Percentiles rank a stretch among this genome's conserved stretches.
phyloP scores from a whole-genome alignment of 2,797 vertebrate species.

The Darevskia mixta region DNA sequence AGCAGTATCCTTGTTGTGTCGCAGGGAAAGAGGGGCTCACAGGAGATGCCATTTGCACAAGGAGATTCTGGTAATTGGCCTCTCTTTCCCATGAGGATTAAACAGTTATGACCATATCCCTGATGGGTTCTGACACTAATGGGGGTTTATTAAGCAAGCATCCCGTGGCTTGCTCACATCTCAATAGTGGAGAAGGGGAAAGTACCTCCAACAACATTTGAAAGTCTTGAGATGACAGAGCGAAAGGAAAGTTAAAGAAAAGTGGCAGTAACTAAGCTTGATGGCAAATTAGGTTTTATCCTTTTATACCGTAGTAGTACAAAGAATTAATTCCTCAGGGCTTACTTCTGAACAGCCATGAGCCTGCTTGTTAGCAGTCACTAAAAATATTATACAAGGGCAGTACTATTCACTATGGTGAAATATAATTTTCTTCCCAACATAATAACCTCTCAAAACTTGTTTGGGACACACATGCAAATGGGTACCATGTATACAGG shows the following conservation, averaged over 20 bases:
- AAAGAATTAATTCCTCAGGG: not conserved
- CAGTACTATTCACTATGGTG: not conserved
- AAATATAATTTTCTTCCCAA: no score
- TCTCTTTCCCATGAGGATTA: constrained; percentile 6
- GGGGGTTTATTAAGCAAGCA: not conserved
- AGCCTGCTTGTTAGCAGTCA: not conserved
- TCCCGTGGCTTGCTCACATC: not conserved
- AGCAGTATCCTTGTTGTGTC: not conserved
- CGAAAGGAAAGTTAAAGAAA: not conserved
- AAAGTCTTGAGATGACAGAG: not conserved
- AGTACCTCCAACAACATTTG: not conserved
- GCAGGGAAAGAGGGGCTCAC: not conserved
- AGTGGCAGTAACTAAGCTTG: not conserved
- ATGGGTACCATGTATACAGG: not conserved
- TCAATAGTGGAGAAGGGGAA: not conserved
- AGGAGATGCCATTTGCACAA: not conserved
- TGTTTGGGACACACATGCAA: not conserved
- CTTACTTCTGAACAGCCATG: not conserved
- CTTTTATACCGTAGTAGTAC: not conserved
- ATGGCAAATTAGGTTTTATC: not conserved
- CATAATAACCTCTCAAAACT: not conserved
- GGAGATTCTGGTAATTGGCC: not conserved
- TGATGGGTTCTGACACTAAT: not conserved
- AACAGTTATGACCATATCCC: not conserved
- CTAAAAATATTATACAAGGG: not conserved